Conservation (phyloP, 1,140 invertebrate genomes). For the Eupristina koningsbergeri region DNA sequence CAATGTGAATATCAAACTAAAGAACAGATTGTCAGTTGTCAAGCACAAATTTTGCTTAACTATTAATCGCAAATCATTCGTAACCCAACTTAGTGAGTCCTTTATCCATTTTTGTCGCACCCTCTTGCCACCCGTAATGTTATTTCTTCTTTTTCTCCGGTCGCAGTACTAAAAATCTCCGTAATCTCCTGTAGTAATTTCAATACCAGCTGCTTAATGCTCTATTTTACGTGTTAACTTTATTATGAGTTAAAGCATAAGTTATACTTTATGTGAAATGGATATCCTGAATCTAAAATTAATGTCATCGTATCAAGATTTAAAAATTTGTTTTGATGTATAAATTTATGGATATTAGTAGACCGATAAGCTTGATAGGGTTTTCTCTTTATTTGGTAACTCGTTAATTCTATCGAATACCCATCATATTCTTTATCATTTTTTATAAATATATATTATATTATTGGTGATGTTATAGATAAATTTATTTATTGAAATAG, state of each 20-base stretch:
- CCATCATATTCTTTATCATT: too few species aligned
- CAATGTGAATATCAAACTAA: conserved; percentile 20
- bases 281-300: not conserved
- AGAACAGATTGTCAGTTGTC: not conserved
- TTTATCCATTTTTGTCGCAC: not conserved
- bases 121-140: not conserved
- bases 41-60: conserved; percentile 11
- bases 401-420: too few species aligned
- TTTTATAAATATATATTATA: too few species aligned
- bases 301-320: not conserved
- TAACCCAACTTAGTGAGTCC: not conserved
- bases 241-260: not conserved
- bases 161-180: not conserved
- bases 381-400: too few species aligned
- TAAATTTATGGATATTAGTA: not conserved
- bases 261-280: not conserved
- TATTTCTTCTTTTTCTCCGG: not conserved
- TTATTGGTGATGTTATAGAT: too few species aligned
- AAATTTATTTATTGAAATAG: too few species aligned
- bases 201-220: not conserved
- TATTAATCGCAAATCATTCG: conserved; percentile 39
- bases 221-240: conserved; percentile 15
- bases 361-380: too few species aligned
- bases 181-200: not conserved
- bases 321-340: not conserved